phyloP scores from a whole-genome alignment of 2,113 vertebrate genomes.

The Sclerurus mexicanus region DNA sequence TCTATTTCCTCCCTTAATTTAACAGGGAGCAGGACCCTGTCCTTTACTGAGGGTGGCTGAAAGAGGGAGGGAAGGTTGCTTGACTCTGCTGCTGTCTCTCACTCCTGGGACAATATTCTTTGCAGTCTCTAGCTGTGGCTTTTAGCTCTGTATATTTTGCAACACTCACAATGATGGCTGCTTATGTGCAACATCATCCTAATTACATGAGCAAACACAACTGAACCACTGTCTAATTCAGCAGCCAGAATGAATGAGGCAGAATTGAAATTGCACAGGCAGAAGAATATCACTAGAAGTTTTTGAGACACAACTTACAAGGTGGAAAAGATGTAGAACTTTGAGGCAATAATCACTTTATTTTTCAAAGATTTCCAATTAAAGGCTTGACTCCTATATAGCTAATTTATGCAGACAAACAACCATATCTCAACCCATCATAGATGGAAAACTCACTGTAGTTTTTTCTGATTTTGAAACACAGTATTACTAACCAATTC shows the following conservation, averaged over 20 bases:
- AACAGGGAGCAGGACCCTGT: not conserved
- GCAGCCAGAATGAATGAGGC: not conserved
- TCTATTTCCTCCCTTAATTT: too few species aligned
- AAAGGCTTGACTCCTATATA: not conserved
- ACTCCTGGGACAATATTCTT: not conserved
- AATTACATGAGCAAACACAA: not conserved
- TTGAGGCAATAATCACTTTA: not conserved
- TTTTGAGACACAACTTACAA: not conserved
- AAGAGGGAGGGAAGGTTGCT: not conserved
- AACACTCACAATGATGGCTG: not conserved
- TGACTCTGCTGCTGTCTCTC: not conserved
- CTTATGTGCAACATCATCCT: not conserved
- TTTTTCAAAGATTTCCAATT: not conserved
- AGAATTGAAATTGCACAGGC: not conserved
- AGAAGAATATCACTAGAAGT: not conserved
- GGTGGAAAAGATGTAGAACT: not conserved
- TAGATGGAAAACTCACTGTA: not conserved
- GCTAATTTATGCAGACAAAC: not conserved
- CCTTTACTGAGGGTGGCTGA: not conserved
- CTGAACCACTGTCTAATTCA: not conserved
- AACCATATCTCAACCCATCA: rapidly evolving
- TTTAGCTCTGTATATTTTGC: not conserved
- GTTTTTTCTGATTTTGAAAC: not conserved
- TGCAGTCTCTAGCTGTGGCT: not conserved
- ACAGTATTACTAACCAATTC: not conserved